phyloP scores from a whole-genome alignment of 2,888 invertebrate species.

The Diabrotica balteata region DNA sequence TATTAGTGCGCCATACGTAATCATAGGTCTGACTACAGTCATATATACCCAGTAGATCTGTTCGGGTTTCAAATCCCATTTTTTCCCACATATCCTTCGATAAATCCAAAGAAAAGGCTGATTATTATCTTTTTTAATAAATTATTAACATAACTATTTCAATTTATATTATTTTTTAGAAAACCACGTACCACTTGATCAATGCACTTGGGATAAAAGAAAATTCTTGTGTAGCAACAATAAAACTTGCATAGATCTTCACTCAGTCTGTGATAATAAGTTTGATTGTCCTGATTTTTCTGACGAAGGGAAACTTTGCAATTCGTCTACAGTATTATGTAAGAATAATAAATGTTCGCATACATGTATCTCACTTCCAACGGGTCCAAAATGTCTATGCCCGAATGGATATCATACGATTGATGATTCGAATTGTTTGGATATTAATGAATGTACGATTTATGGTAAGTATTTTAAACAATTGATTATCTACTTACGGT shows the following conservation, averaged over 20 bases:
- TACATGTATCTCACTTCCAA: constrained; percentile 60
- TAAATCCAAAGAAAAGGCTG: no score
- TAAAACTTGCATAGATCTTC: constrained; percentile 63
- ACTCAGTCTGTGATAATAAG: constrained; percentile 64
- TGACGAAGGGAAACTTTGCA: constrained; percentile 66
- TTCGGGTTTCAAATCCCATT: no score
- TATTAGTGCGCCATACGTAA: no score
- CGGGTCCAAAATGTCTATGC: constrained; percentile 68
- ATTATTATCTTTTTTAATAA: no score
- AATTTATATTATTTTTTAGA: constrained; percentile 43
- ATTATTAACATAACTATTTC: no score
- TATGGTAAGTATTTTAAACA: constrained; percentile 59
- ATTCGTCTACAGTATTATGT: constrained; percentile 43
- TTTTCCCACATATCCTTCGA: no score
- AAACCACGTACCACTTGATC: constrained; percentile 50
- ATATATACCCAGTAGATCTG: no score
- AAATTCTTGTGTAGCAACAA: constrained; percentile 65
- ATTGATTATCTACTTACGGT: no score
- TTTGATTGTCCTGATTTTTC: constrained; percentile 68
- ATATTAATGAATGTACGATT: constrained; percentile 70
- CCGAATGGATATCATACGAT: constrained; percentile 57
- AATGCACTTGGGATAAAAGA: constrained; percentile 62
- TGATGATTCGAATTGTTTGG: constrained; percentile 62
- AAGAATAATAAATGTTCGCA: constrained; percentile 59
- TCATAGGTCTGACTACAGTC: no score